Evolutionary conservation across 2,113 vertebrate genomes (phyloP).

Genomic region (Peromyscus leucopus): DNA sequence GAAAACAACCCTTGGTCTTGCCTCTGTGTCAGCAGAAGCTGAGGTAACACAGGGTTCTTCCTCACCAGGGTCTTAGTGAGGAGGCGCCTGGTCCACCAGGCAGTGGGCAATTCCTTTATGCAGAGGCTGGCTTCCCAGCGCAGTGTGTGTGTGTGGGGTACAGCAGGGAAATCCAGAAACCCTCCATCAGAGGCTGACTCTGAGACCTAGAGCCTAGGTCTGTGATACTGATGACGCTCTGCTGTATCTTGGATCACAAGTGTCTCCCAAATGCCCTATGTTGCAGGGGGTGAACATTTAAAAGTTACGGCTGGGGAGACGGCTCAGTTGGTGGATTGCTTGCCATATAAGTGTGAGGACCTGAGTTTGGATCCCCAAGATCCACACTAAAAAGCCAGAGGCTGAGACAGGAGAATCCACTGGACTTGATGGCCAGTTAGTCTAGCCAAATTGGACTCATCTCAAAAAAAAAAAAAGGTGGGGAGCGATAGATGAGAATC

Average conservation of each 20-base stretch:
- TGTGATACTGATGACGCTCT: background rate
- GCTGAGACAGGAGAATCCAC: background rate
- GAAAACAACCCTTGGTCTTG: background rate
- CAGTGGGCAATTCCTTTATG: background rate
- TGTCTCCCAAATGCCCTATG: background rate
- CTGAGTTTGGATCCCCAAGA: background rate
- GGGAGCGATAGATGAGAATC: background rate
- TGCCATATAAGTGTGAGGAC: background rate
- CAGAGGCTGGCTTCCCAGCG: background rate
- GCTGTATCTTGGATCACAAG: background rate
- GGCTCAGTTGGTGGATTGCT: background rate
- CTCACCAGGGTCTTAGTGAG: background rate
- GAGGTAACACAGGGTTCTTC: background rate
- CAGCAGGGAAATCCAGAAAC: background rate
- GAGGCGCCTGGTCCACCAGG: background rate
- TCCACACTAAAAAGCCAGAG: background rate
- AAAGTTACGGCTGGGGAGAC: background rate
- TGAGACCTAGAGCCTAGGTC: background rate
- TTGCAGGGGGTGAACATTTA: background rate
- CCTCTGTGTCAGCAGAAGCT: background rate
- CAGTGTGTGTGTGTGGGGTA: too few species aligned
- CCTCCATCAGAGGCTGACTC: background rate
- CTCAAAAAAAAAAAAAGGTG: background rate
- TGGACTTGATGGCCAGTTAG: background rate
- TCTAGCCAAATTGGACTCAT: background rate